Percentiles rank a stretch among this genome's conserved stretches.
phyloP scores from a whole-genome alignment of 2,888 invertebrate genomes.

The Leucania comma region DNA sequence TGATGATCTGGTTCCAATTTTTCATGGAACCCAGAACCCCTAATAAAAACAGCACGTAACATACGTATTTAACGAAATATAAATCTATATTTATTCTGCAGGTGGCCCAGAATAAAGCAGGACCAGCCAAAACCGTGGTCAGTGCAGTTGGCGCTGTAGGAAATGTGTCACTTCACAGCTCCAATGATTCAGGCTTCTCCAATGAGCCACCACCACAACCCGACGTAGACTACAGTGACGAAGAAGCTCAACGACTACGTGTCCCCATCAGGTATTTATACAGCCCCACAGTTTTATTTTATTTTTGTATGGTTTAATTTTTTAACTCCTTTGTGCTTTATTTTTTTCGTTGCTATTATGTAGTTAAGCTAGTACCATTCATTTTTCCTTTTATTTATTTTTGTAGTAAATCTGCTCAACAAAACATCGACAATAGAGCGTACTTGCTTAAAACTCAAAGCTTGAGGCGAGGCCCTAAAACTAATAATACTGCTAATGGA shows the following conservation, averaged over 20 bases:
- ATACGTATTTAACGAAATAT: not conserved
- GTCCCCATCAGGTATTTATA: slow-evolving; percentile 91
- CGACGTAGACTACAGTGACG: slow-evolving; percentile 97
- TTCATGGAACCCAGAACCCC: not conserved
- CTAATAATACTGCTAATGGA: slow-evolving; percentile 80
- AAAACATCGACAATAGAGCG: slow-evolving; percentile 80
- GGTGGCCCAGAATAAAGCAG: slow-evolving; percentile 86
- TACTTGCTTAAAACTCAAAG: slow-evolving; percentile 88
- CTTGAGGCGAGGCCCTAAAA: slow-evolving; percentile 83
- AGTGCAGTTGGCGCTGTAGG: slow-evolving; percentile 91
- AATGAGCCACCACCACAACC: slow-evolving; percentile 97
- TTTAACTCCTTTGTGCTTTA: slow-evolving; percentile 62
- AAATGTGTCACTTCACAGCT: slow-evolving; percentile 96
- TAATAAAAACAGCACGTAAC: not conserved
- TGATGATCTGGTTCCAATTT: too few relatives aligned
- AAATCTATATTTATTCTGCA: slow-evolving; percentile 56
- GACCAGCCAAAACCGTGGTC: slow-evolving; percentile 86
- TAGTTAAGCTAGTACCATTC: slow-evolving; percentile 73
- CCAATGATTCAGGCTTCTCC: slow-evolving; percentile 97
- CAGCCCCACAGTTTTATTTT: not conserved
- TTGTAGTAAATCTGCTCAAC: slow-evolving; percentile 86
- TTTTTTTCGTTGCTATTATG: slow-evolving; percentile 74
- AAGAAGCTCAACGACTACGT: slow-evolving; percentile 93
- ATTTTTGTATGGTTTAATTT: slow-evolving; percentile 13
- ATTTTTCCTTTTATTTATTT: slow-evolving; percentile 75